Evolutionary conservation across 2,888 invertebrate genomes (phyloP).

Genomic region (Nephrotoma appendiculata): DNA sequence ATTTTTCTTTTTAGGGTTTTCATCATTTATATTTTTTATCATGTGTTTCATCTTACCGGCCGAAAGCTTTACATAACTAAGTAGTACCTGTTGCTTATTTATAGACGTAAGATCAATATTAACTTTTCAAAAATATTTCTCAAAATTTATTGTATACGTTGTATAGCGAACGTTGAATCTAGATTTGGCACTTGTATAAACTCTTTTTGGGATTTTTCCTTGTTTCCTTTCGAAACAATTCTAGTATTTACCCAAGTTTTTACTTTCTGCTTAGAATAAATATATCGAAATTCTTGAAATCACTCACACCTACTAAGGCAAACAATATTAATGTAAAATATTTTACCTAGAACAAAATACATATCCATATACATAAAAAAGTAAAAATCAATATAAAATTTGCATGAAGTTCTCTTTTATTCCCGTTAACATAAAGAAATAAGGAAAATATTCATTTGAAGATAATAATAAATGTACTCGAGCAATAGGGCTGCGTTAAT

Average conservation of each 20-base stretch:
- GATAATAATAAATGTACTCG: neutral
- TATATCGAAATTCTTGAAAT: neutral
- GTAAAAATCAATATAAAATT: neutral
- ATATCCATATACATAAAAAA: neutral
- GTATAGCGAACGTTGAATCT: neutral
- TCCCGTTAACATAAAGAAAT: too few species aligned
- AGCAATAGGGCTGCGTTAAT: neutral
- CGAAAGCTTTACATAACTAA: neutral
- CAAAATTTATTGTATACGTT: neutral
- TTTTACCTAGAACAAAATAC: neutral
- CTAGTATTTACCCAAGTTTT: neutral
- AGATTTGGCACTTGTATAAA: neutral
- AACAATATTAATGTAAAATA: neutral
- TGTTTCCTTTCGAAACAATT: neutral
- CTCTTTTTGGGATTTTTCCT: neutral
- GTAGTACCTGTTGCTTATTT: neutral
- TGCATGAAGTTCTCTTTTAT: neutral
- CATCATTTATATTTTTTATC: neutral
- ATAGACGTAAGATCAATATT: neutral
- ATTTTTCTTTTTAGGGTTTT: neutral
- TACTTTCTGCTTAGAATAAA: neutral
- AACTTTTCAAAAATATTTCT: neutral
- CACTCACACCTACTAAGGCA: neutral
- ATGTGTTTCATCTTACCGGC: neutral
- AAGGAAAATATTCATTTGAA: too few species aligned